Evolutionary conservation across 2,797 vertebrate species (phyloP).

Genomic region (Ispidina lecontei): DNA sequence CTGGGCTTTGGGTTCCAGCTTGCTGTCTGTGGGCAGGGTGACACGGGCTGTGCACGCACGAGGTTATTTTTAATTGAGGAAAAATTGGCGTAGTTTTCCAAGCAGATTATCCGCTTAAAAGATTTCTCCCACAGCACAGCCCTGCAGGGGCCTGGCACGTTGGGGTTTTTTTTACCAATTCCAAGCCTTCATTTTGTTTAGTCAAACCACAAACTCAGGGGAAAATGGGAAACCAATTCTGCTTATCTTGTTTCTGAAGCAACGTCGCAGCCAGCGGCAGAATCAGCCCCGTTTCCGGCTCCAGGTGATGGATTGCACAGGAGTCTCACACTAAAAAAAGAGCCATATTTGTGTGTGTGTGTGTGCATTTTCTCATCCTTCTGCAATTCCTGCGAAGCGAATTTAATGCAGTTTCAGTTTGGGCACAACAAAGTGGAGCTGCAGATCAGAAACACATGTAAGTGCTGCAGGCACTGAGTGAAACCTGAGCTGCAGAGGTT

Average conservation of each 20-base stretch:
- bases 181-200: not conserved
- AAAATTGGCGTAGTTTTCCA: not conserved
- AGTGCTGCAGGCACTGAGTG: constrained; percentile 75
- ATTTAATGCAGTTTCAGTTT: constrained; percentile 75
- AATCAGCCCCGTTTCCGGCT: not conserved
- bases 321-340: not conserved
- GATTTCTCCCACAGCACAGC: not conserved
- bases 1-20: not conserved
- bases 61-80: not conserved
- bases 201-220: not conserved
- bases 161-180: not conserved
- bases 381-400: constrained; percentile 68
- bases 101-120: not conserved
- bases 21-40: not conserved
- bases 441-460: constrained; percentile 88
- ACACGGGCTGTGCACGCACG: accelerated
- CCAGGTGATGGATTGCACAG: not conserved
- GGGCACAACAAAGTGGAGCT: constrained; percentile 78
- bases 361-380: not conserved
- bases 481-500: constrained; percentile 71
- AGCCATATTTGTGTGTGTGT: too few species aligned
- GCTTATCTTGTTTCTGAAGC: not conserved
- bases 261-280: not conserved
- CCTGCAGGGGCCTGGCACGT: not conserved
- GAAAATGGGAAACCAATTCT: accelerated